phyloP scores from a whole-genome alignment of 1,140 invertebrate species.

The Drosophila sturtevanti region DNA sequence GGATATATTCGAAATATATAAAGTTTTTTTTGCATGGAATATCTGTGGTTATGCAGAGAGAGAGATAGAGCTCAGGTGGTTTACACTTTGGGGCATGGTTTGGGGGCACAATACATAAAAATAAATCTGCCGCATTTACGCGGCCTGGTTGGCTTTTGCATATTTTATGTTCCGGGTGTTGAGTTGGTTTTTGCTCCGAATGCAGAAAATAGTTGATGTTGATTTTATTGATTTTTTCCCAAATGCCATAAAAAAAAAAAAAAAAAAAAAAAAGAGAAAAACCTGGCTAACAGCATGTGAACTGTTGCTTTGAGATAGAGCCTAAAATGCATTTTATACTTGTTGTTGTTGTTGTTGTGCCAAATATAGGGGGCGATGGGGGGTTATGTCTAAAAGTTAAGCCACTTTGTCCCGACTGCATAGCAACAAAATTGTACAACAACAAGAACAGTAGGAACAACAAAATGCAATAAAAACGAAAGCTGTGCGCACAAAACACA shows the following conservation, averaged over 20 bases:
- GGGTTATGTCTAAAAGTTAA: slow-evolving; percentile 56
- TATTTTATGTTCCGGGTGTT: slow-evolving; percentile 65
- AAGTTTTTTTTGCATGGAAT: slow-evolving; percentile 32
- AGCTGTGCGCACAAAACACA: slow-evolving; percentile 57
- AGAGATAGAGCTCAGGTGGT: slow-evolving; percentile 51
- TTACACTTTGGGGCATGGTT: slow-evolving; percentile 32
- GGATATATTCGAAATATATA: neutral
- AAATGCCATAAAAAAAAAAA: neutral
- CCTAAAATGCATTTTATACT: slow-evolving; percentile 51
- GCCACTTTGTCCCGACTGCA: slow-evolving; percentile 64
- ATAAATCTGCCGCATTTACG: slow-evolving; percentile 78
- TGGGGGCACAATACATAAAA: slow-evolving; percentile 57
- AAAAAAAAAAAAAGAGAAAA: neutral
- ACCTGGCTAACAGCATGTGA: neutral
- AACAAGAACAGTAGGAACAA: slow-evolving; percentile 10
- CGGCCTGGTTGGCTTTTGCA: slow-evolving; percentile 70
- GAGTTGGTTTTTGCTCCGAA: slow-evolving; percentile 46
- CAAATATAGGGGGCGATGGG: slow-evolving; percentile 24
- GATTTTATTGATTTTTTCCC: slow-evolving; percentile 71
- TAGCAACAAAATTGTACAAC: slow-evolving; percentile 6
- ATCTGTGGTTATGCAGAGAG: slow-evolving; percentile 27
- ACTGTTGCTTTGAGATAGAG: slow-evolving; percentile 59
- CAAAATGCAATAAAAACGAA: slow-evolving; percentile 63
- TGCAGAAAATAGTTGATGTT: slow-evolving; percentile 65
- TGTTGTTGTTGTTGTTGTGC: slow-evolving; percentile 28